Evolutionary conservation across 2,888 invertebrate genomes (phyloP), one percentile per base, ranked within the genome.

Genomic region (Nebria brevicollis): DNA sequence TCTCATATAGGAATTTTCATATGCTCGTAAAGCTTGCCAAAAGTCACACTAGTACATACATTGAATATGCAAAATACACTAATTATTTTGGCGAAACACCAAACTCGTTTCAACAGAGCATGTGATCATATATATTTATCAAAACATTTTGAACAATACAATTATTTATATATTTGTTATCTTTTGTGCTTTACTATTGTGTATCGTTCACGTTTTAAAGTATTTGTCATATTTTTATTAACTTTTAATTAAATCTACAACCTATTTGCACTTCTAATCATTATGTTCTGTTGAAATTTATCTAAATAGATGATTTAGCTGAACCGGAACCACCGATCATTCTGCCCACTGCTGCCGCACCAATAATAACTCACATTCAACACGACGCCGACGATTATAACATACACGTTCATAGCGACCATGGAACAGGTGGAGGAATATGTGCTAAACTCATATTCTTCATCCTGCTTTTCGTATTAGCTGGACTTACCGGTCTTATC

Each of bases 361-460:
- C 78, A 1, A 77, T 82, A 72, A 66, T 83, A 72, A 85, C 85
- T 77, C 54, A 54, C 13, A 13, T 54, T 8, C 54, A 54, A 54
- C 54, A 54, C 13, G 54, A 54, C 4, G 7, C 54, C 54, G 95
- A 95, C 77, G 95, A 95, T 89, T 91, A 94, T 82, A 94, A 94
- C 85, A 93, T 54, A 1, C 96, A 96, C 87, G 92, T 95, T 34
- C 93, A 95, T 75, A 93, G 94, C 84, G 95, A 96, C 68, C 93
- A 92, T 85, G 93, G 93, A 72, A 94, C 95, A 15, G 95, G 95
- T 70, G 96, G 96, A 54, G 95, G 95, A 87, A 94, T 95, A 92
- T 95, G 95, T 89, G 95, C 96, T 64, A 95, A 95, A 89, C 91
- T 96, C 80, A 92, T 96, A 85, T 96, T 96, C 89, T 95, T 96